Percentiles rank a stretch among this genome's conserved stretches.
These are phyloP conservation scores for Lamprotornis superbus DNA, from an alignment of 2,113 vertebrate species.

Conservation along the genomic window DNA sequence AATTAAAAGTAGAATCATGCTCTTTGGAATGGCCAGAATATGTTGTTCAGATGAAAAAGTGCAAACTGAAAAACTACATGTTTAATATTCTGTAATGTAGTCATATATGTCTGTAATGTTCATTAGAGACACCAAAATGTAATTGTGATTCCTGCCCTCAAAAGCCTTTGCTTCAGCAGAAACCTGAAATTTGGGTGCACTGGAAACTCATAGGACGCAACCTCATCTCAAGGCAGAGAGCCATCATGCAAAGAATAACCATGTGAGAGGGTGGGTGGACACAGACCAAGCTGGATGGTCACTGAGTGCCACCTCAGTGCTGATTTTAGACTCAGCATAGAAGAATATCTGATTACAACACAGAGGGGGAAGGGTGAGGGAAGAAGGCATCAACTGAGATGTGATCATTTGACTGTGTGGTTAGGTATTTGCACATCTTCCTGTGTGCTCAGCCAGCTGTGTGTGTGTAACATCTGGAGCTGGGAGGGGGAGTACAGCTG, in stretches of 20 bases:
- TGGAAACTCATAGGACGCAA: neutral
- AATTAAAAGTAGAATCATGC: neutral
- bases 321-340: neutral
- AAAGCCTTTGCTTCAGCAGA: neutral
- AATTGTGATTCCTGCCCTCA: neutral
- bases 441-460: slow-evolving; percentile 8
- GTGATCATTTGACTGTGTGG: neutral
- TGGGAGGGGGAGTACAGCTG: neutral
- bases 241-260: fast-evolving
- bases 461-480: slow-evolving; percentile 5
- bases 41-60: neutral
- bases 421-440: neutral
- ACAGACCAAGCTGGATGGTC: neutral
- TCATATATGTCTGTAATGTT: neutral
- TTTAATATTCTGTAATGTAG: neutral
- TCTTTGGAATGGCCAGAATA: neutral
- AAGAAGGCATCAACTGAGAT: neutral
- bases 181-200: neutral
- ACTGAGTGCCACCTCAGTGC: neutral
- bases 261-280: neutral
- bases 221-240: fast-evolving
- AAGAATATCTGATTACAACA: neutral
- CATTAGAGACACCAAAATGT: neutral
- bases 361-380: neutral
- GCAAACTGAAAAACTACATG: neutral